A percentile compares a stretch with the other conserved stretches of the same genome.
Evolutionary conservation across 2,797 vertebrate genomes (phyloP).

Genomic region (Fratercula arctica): DNA sequence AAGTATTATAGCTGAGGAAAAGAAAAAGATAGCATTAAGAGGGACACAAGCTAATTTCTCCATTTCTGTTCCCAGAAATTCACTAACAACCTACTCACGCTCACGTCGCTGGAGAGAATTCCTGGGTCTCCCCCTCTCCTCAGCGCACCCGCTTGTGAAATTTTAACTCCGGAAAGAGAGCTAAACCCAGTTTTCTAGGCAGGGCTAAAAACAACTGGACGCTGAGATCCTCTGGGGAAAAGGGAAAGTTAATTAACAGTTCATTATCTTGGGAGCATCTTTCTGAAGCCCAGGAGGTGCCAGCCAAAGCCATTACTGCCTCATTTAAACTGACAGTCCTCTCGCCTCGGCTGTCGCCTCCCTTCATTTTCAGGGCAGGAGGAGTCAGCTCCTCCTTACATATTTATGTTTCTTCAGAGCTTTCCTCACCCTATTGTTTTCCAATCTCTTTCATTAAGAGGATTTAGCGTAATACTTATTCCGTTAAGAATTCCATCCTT

Average conservation of each 20-base stretch:
- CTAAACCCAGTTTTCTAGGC: neutral
- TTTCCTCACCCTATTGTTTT: neutral
- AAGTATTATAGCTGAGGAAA: neutral
- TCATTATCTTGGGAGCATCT: neutral
- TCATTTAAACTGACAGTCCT: neutral
- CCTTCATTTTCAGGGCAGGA: neutral
- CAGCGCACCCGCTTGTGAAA: neutral
- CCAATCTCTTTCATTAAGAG: neutral
- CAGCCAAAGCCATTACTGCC: neutral
- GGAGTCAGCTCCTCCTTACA: neutral
- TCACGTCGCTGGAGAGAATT: neutral
- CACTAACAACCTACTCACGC: neutral
- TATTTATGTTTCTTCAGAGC: neutral
- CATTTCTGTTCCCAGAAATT: neutral
- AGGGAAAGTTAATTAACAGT: slow-evolving; percentile 28
- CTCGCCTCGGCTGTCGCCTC: neutral
- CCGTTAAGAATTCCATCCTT: neutral
- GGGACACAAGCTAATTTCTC: neutral
- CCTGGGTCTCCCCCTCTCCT: neutral
- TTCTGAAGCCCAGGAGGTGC: neutral
- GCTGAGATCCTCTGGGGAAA: neutral
- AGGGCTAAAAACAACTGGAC: neutral
- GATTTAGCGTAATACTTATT: neutral
- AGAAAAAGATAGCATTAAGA: neutral
- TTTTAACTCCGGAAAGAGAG: neutral